Base-by-base conservation (phyloP, 2,797 vertebrate species). In the Rhabdomys pumilio region DNA sequence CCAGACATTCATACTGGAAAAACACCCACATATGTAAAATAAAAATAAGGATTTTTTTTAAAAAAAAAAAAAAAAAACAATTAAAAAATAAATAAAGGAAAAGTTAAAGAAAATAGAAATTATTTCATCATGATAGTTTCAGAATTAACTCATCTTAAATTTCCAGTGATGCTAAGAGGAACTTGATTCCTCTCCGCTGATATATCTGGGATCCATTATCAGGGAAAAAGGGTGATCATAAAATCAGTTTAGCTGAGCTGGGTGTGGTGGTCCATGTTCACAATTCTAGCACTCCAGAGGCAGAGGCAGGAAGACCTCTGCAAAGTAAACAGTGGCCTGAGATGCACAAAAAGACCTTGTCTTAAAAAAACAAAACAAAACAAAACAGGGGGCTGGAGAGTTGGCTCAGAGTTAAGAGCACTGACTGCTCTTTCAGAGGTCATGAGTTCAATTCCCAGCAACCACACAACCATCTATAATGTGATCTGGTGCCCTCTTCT, bases 131-230 rank as follows among this genome's bases (percentile, higher is more conserved):
- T 44, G 47, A 55, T 63, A 65, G 72, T 84, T 50, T 92, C 67
- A 90, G 44, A 29, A 91, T 89, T 83, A 92, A 17, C 20, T 50
- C 59, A 88, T 86, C 63, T 86, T 89, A 91, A 65, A 83, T 93
- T 95, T 10, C 34, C 63, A 69, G 15, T 93, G 55, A 88, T 87
- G n/a, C 59, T 77, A 85, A 20, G 2, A 90, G 69, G 89, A 63
- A 59, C 73, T 73, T 72, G 57, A 84, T 79, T 83, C 38, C 55
- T 85, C 44, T 57, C 83, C 79, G 50, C 14, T 47, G 55, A 81
- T 57, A 47, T 12, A 61, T 59, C 53, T 96, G 92, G 57, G 73
- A 90, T 59, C 72, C 38, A 47, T 92, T 87, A 92, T 59, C 26
- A 19, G 38, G 7, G 29, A 55, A 44, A n/a, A 50, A 1, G 55